Percentiles rank a stretch among this genome's conserved stretches.
Evolutionary conservation across 2,888 invertebrate species (phyloP).

Genomic region (Thumatha senex): DNA sequence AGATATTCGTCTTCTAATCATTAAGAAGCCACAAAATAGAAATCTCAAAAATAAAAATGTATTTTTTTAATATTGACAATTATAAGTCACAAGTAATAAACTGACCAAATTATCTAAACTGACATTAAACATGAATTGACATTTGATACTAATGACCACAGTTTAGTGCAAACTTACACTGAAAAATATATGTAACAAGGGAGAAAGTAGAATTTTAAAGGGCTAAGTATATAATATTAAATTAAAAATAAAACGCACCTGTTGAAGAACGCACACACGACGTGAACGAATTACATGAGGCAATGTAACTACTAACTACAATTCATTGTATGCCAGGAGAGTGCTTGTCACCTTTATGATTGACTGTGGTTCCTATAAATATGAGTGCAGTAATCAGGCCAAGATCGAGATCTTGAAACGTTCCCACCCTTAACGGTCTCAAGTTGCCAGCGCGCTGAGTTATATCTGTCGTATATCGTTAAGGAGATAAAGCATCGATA

Average conservation of each 20-base stretch:
- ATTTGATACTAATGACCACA: no score
- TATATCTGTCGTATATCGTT: conserved; percentile 49
- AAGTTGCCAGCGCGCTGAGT: conserved; percentile 61
- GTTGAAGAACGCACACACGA: conserved; percentile 34
- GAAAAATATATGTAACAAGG: no score
- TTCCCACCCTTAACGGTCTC: conserved; percentile 61
- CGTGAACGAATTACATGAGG: conserved; percentile 41
- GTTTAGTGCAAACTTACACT: no score
- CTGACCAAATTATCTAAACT: no score
- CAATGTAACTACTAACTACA: conserved; percentile 50
- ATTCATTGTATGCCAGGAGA: conserved; percentile 42
- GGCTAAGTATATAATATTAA: not conserved
- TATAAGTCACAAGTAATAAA: no score
- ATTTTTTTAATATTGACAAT: no score
- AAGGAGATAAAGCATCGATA: conserved; percentile 47
- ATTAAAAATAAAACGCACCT: conserved; percentile 38
- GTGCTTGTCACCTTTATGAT: conserved; percentile 60
- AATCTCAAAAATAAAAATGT: conserved; percentile 26
- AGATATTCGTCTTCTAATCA: conserved; percentile 27
- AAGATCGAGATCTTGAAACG: conserved; percentile 71
- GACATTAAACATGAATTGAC: no score
- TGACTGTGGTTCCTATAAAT: conserved; percentile 69
- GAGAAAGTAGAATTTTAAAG: no score
- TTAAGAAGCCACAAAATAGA: conserved; percentile 63
- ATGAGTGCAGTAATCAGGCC: conserved; percentile 68